phyloP scores from a whole-genome alignment of 2,888 invertebrate genomes.

The Drosophila sordidula region DNA sequence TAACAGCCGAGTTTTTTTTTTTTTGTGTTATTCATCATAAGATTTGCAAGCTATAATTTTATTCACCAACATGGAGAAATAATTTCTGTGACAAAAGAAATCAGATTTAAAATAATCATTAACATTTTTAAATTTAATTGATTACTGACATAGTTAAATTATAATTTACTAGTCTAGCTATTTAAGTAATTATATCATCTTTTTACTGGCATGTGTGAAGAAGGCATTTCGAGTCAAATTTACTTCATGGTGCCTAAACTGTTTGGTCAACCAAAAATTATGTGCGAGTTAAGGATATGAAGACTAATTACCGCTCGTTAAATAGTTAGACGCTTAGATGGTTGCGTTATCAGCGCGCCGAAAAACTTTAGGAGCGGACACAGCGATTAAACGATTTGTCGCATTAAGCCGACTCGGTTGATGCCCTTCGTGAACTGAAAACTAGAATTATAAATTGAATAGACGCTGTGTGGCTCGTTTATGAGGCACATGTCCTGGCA shows the following conservation, averaged over 20 bases:
- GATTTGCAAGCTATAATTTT: not conserved
- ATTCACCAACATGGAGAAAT: not conserved
- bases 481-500: conserved; percentile 27
- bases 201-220: not conserved
- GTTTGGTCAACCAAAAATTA: conserved; percentile 29
- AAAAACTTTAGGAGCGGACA: conserved; percentile 46
- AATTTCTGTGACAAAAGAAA: not conserved
- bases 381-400: conserved; percentile 47
- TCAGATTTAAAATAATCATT: too few relatives aligned
- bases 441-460: conserved; percentile 32
- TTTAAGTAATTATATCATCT: not conserved
- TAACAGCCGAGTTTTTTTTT: too few relatives aligned
- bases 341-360: conserved; percentile 42
- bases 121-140: too few relatives aligned
- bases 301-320: conserved; percentile 67
- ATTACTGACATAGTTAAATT: too few relatives aligned
- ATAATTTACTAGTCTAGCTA: too few relatives aligned
- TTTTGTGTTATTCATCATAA: too few relatives aligned
- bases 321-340: conserved; percentile 29
- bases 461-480: conserved; percentile 5
- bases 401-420: conserved; percentile 3
- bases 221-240: conserved; percentile 6
- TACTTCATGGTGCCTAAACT: not conserved
- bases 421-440: conserved; percentile 9
- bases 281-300: conserved; percentile 27